Base-by-base conservation (phyloP, 2,888 invertebrate genomes). In the Asteroscopus sphinx region DNA sequence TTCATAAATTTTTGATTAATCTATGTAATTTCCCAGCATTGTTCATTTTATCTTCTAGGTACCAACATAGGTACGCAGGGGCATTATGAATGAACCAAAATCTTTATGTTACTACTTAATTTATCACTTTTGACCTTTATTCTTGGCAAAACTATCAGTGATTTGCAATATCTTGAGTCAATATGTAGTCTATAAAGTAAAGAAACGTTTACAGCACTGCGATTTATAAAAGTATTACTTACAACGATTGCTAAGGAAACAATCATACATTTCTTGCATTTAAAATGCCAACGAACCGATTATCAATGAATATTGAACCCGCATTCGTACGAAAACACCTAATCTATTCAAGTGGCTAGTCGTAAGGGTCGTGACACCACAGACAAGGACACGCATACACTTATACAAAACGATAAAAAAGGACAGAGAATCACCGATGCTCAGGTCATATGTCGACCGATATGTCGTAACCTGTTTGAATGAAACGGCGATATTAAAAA, bases 301-400 rank as follows among this genome's bases (percentile, higher is more conserved):
- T 92, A 94, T 93, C 93, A 91, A 90, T 93, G 89, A 92, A 91
- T 94, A 93, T 90, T 92, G 91, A 92, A 92, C 91, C 80, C 89
- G 76, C 72, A 82, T 83, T 86, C 84, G 81, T 86, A 90, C 90
- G 88, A 94, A 93, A 93, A 93, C 93, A 93, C 92, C 89, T 93
- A 94, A 94, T 94, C 93, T 93, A 94, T 93, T 94, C 92, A 91
- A 90, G 88, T 90, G 89, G 90, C 91, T 92, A 93, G 92, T 83
- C 86, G 85, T 81, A 87, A 77, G 90, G 93, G 93, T 93, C 93
- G 89, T 73, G 91, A 91, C 92, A 89, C 75, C 83, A 73, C 79
- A 64, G 87, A 93, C 77, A 84, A 86, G 83, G 91, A 92, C 80
- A 77, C 65, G 71, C 49, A 77, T 82, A 90, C 58, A 74, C 64